Evolutionary conservation across 2,888 invertebrate species (phyloP), one percentile per base, ranked within the genome.

Genomic region (Drosophila robusta): DNA sequence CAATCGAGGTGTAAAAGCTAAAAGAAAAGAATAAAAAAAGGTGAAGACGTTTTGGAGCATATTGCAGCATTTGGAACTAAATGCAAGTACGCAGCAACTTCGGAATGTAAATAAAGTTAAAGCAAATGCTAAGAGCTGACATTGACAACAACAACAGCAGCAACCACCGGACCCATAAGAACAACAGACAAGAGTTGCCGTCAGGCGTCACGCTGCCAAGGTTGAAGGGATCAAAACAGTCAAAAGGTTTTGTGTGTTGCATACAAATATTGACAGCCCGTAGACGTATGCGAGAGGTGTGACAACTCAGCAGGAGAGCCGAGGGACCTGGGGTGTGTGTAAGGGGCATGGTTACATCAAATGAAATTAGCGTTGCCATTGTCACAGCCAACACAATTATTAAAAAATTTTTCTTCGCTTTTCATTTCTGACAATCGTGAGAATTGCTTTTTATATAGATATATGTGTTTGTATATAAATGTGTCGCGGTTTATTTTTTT

Each of bases 221-320:
- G 61, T 61, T 65, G 55, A 58, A 58, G 38, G 75, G 55, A 70
- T 64, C 63, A 70, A 75, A 75, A 68, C 49, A 22, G 51, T 41
- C 58, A 32, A 45, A 54, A 52, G 44, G 46, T 45, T 44, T 18
- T 58, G 67, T 80, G 47, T 67, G 54, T 50, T 64, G 32, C 65
- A 62, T 41, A 74, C 70, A 80, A 81, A 81, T 76, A 86, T 86
- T 81, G 70, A 70, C 77, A 66, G 46, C 41, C n/a, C 14, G 26
- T 42, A 34, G 34, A 24, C 56, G 42, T 55, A 46, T 60, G 60
- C 57, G 26, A 50, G 47, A 58, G 68, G 56, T 61, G 73, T 61
- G 16, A 55, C 29, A 26, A 12, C 24, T 14, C 36, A 22, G 9
- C 16, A 52, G 36, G 26, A 9, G n/a, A 32, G 32, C 9, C 11